These are phyloP conservation scores for Microplitis manilae DNA, from an alignment of 2,888 invertebrate species.

Conservation along the genomic window DNA sequence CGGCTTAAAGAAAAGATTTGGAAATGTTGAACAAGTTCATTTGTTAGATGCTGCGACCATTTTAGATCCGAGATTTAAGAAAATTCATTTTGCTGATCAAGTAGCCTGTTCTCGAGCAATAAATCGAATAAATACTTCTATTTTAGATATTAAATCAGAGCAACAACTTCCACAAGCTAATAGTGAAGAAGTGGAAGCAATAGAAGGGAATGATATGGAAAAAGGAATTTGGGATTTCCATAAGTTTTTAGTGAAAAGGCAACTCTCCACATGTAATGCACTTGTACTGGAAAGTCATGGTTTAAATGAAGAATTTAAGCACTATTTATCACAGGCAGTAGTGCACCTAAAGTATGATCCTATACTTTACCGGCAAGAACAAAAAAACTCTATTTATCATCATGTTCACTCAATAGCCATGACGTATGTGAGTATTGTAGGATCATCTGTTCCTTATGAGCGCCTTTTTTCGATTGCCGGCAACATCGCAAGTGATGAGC, in stretches of 20 bases:
- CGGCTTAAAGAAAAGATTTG: conserved; percentile 21
- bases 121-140: conserved; percentile 9
- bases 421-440: conserved; percentile 21
- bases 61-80: conserved; percentile 39
- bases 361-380: conserved; percentile 21
- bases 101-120: conserved; percentile 4
- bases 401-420: conserved; percentile 25
- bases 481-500: conserved; percentile 17
- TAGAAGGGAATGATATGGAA: neutral
- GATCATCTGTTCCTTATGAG: conserved; percentile 34
- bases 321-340: conserved; percentile 30
- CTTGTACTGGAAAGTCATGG: neutral
- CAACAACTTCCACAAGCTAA: neutral
- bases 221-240: conserved; percentile 27
- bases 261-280: neutral
- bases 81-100: conserved; percentile 1
- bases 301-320: conserved; percentile 28
- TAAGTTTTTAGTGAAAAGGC: conserved; percentile 14
- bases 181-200: neutral
- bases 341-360: conserved; percentile 23
- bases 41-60: conserved; percentile 27
- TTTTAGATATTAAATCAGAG: neutral
- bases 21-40: conserved; percentile 17
- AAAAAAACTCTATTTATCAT: conserved; percentile 1
- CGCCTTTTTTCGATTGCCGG: conserved; percentile 31